Conservation (phyloP, 2,113 vertebrate genomes). For the Sula dactylatra region DNA sequence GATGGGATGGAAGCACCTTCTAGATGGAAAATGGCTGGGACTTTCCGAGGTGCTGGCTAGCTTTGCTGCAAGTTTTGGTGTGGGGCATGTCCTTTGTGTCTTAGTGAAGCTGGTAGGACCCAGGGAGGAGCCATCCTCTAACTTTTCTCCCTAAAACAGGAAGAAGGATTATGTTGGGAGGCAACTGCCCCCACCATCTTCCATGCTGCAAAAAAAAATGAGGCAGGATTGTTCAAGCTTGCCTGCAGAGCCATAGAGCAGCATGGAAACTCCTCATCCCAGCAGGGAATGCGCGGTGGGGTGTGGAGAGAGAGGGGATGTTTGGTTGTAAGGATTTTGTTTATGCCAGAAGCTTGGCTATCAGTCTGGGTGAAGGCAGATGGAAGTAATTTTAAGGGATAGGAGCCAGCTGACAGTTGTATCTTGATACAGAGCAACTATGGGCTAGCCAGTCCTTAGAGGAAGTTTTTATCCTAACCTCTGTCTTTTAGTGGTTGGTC, state of each 20-base stretch:
- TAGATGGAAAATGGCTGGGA: not conserved
- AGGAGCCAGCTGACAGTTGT: constrained; percentile 7
- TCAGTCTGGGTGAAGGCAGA: not conserved
- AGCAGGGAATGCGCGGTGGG: not conserved
- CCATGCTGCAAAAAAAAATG: fast-evolving
- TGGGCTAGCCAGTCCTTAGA: not conserved
- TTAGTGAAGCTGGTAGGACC: not conserved
- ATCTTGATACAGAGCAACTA: not conserved
- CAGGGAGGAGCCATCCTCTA: not conserved
- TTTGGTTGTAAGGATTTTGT: not conserved
- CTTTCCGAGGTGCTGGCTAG: not conserved
- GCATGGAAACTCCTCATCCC: not conserved
- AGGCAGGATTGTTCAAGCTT: not conserved
- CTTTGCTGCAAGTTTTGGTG: not conserved
- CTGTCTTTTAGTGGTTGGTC: constrained; percentile 9
- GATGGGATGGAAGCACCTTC: not conserved
- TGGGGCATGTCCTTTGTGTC: not conserved
- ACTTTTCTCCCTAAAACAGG: not conserved
- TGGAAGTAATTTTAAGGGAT: constrained; percentile 41
- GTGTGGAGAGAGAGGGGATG: not conserved
- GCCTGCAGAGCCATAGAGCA: not conserved
- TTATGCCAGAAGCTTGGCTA: constrained; percentile 2
- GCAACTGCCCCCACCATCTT: not conserved
- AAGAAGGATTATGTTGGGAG: not conserved
- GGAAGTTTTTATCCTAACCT: not conserved